Percentiles rank a stretch among this genome's conserved stretches.
phyloP scores from a whole-genome alignment of 92 coral and sea anemone species.

The Ricordea florida region DNA sequence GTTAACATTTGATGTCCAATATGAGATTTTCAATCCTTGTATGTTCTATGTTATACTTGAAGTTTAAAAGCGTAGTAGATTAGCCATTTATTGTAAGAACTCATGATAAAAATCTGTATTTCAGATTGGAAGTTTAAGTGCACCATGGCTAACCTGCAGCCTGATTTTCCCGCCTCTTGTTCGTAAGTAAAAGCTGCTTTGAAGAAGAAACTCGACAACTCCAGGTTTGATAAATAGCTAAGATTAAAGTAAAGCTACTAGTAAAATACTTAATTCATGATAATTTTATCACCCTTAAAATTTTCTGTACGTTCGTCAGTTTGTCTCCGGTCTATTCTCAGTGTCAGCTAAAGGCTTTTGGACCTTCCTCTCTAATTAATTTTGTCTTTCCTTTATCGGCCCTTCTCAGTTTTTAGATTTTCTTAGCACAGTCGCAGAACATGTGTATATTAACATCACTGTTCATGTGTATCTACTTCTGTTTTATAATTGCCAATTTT shows the following conservation, averaged over 20 bases:
- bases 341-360: conserved; percentile 23
- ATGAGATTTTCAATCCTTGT: conserved; percentile 9
- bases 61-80: conserved; percentile 33
- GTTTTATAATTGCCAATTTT: conserved; percentile 9
- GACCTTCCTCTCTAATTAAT: conserved; percentile 1
- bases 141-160: conserved; percentile 2
- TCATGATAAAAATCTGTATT: conserved; percentile 29
- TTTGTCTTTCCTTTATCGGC: conserved; percentile 4
- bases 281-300: background rate
- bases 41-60: conserved; percentile 20
- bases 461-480: background rate
- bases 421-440: conserved; percentile 5
- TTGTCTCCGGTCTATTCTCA: conserved; percentile 11
- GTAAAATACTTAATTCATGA: background rate
- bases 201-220: conserved; percentile 26
- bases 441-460: conserved; percentile 32
- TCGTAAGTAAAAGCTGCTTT: conserved; percentile 34
- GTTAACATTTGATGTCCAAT: conserved; percentile 21
- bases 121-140: conserved; percentile 26
- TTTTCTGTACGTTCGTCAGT: background rate
- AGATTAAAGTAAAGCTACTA: conserved; percentile 26
- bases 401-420: conserved; percentile 12
- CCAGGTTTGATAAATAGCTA: conserved; percentile 30
- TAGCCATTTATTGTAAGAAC: conserved; percentile 22
- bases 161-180: conserved; percentile 41